These are phyloP conservation scores for Clistopyga incitator DNA, from an alignment of 2,888 invertebrate genomes.

Conservation along the genomic window DNA sequence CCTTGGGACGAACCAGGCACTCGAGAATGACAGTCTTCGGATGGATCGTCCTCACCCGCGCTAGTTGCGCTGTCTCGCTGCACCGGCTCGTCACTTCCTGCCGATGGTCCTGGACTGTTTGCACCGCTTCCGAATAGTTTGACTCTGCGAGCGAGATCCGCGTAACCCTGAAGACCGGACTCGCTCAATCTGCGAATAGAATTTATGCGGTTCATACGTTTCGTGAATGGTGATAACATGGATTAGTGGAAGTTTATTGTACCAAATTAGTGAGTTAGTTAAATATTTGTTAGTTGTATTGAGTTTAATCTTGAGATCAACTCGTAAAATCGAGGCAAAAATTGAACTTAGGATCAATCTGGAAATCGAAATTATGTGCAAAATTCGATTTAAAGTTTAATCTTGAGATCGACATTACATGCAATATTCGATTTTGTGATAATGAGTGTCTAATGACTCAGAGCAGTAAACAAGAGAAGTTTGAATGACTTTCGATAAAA, in stretches of 20 bases:
- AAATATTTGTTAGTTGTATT: no score
- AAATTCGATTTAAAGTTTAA: no score
- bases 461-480: background rate
- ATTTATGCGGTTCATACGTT: background rate
- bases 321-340: no score
- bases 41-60: conserved; percentile 82
- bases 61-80: conserved; percentile 83
- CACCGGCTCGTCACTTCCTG: conserved; percentile 79
- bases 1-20: conserved; percentile 77
- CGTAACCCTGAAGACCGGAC: conserved; percentile 79
- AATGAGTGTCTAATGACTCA: no score
- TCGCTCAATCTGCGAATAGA: conserved; percentile 78
- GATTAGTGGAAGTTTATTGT: no score
- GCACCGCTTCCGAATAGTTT: conserved; percentile 79
- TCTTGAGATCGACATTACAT: no score
- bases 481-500: background rate
- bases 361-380: no score
- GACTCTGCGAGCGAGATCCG: conserved; percentile 80
- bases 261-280: no score
- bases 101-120: conserved; percentile 74
- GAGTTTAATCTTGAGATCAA: no score
- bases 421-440: no score
- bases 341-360: no score
- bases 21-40: conserved; percentile 76
- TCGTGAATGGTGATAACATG: no score